These are phyloP conservation scores for Crocidura indochinensis DNA, from an alignment of 2,797 vertebrate species.

Conservation along the genomic window DNA sequence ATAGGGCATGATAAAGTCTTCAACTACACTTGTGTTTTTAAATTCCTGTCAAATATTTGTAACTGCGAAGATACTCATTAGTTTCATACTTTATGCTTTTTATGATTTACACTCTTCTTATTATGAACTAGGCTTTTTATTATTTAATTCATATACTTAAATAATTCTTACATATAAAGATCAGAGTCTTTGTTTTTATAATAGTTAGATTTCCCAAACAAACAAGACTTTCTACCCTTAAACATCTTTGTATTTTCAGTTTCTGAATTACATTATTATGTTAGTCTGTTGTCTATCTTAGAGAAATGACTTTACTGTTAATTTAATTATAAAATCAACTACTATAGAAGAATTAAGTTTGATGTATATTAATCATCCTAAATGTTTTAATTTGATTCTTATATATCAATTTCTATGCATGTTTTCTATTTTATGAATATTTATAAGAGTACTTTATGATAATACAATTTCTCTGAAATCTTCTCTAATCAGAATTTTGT, in stretches of 20 bases:
- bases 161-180: not conserved
- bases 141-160: not conserved
- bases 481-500: not conserved
- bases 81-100: not conserved
- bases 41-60: not conserved
- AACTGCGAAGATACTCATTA: not conserved
- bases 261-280: not conserved
- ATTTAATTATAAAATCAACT: not conserved
- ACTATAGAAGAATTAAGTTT: not conserved
- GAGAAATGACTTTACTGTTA: not conserved
- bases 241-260: not conserved
- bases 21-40: not conserved
- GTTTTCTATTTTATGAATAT: not conserved
- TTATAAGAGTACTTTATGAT: not conserved
- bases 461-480: not conserved
- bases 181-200: not conserved
- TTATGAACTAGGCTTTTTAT: too few species aligned
- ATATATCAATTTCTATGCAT: not conserved
- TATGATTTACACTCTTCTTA: too few species aligned
- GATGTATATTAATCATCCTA: not conserved
- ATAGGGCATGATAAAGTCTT: not conserved
- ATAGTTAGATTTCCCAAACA: not conserved
- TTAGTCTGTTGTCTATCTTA: not conserved
- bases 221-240: not conserved
- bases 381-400: not conserved